Evolutionary conservation across 1,140 invertebrate species (phyloP).

Genomic region (Tetraneura akinire): DNA sequence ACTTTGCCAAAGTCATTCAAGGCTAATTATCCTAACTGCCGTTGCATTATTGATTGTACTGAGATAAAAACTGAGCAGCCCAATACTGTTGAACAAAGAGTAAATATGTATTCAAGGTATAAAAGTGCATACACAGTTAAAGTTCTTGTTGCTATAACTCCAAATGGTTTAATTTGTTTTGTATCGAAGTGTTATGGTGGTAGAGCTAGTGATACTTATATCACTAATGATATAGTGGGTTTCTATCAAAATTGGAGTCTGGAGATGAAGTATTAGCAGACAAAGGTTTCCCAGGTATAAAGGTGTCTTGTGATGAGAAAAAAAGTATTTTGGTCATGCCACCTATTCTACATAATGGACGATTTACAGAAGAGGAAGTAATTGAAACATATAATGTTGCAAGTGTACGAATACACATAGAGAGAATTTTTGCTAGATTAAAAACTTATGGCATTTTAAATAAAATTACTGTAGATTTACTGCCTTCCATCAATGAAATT

Average conservation of each 20-base stretch:
- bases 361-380: too few relatives aligned
- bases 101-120: constrained; percentile 8
- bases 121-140: constrained; percentile 6
- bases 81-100: background rate
- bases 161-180: background rate
- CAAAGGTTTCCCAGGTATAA: too few relatives aligned
- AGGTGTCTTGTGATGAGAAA: too few relatives aligned
- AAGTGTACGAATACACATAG: too few relatives aligned
- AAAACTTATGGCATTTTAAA: too few relatives aligned
- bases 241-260: background rate
- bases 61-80: background rate
- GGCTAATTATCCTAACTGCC: background rate
- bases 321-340: too few relatives aligned
- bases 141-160: background rate
- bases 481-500: too few relatives aligned
- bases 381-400: too few relatives aligned
- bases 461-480: too few relatives aligned
- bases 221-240: background rate
- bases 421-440: too few relatives aligned
- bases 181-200: constrained; percentile 23
- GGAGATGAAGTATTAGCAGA: background rate
- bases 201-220: background rate
- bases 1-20: background rate
- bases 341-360: too few relatives aligned
- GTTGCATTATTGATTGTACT: background rate